A percentile compares a stretch with the other conserved stretches of the same genome.
These are phyloP conservation scores for Phalacrocorax pelagicus DNA, from an alignment of 2,113 vertebrate species.

Conservation along the genomic window DNA sequence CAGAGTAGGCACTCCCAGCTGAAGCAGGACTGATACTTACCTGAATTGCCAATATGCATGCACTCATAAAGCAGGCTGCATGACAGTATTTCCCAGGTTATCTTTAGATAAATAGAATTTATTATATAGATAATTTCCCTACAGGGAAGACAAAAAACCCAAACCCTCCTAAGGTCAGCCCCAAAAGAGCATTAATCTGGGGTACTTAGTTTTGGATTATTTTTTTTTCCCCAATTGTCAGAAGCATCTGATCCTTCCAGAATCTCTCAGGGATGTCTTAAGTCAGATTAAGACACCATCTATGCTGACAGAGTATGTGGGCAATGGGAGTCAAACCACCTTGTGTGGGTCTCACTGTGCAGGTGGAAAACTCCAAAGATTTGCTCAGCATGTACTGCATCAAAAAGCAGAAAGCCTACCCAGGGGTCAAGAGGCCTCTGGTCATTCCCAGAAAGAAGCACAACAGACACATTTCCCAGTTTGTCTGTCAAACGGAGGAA, in stretches of 20 bases:
- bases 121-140: not conserved
- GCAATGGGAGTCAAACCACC: not conserved
- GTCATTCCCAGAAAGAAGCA: not conserved
- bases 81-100: not conserved
- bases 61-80: not conserved
- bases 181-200: not conserved
- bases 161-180: not conserved
- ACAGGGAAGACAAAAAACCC: not conserved
- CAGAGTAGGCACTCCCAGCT: not conserved
- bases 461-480: not conserved
- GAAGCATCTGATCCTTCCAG: not conserved
- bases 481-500: not conserved
- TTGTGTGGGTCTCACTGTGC: not conserved
- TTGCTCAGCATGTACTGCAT: accelerated
- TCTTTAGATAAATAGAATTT: not conserved
- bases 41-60: not conserved
- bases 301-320: not conserved
- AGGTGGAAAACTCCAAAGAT: not conserved
- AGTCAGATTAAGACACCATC: not conserved
- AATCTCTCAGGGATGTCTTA: not conserved
- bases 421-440: not conserved
- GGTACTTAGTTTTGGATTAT: not conserved
- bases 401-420: not conserved
- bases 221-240: not conserved
- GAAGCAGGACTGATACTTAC: not conserved